Evolutionary conservation across 2,888 invertebrate genomes (phyloP).

Genomic region (Conomelus anceps): DNA sequence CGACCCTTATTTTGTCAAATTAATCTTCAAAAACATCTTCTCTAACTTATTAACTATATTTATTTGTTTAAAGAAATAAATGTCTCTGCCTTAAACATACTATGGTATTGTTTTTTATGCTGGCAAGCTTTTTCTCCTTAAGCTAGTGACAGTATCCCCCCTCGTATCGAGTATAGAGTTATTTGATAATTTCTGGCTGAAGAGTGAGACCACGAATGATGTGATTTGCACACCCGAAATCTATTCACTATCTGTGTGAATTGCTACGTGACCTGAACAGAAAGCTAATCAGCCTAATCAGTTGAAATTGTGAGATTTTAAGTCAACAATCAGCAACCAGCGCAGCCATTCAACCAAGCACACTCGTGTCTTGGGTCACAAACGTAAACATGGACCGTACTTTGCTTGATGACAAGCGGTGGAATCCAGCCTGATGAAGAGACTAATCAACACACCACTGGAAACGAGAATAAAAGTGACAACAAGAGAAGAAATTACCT

Average conservation of each 20-base stretch:
- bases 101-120: too few species aligned
- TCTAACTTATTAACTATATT: too few species aligned
- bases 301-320: neutral
- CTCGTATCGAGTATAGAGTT: neutral
- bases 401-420: neutral
- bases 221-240: neutral
- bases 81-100: too few species aligned
- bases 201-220: neutral
- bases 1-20: too few species aligned
- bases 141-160: neutral
- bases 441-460: neutral
- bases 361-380: neutral
- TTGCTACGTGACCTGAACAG: neutral
- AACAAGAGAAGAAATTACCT: neutral
- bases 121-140: too few species aligned
- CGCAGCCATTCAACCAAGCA: neutral
- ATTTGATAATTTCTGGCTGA: neutral
- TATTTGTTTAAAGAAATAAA: too few species aligned
- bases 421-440: neutral
- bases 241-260: neutral
- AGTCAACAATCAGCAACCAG: neutral
- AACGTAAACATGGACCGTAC: neutral
- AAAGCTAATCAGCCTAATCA: neutral
- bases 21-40: too few species aligned
- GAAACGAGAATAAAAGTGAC: neutral